Evolutionary conservation across 2,888 invertebrate genomes (phyloP).

Genomic region (Cryptus viduatorius): DNA sequence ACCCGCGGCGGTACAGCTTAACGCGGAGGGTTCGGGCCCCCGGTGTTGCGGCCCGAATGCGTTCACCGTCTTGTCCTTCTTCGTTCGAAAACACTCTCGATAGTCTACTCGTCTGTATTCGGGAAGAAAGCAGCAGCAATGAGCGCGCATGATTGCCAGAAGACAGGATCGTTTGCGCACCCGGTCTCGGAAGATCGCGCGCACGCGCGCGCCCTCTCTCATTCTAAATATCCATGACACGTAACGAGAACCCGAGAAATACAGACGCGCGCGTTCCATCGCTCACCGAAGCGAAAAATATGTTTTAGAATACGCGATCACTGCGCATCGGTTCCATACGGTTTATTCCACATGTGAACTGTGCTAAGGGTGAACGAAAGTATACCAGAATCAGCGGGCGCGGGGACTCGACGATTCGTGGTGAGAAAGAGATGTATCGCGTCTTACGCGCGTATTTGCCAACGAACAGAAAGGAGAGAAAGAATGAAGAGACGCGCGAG

Average conservation of each 20-base stretch:
- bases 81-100: neutral
- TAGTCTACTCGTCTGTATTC: neutral
- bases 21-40: neutral
- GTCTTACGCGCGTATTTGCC: conserved; percentile 63
- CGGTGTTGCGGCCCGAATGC: neutral
- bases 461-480: conserved; percentile 46
- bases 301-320: neutral
- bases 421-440: conserved; percentile 59
- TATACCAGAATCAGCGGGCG: neutral
- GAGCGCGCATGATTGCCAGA: neutral
- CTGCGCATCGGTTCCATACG: neutral
- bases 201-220: conserved; percentile 59
- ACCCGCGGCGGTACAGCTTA: conserved; percentile 4
- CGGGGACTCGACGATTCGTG: neutral
- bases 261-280: neutral
- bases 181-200: conserved; percentile 25
- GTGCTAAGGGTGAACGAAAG: neutral
- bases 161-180: conserved; percentile 63
- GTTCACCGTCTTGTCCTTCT: neutral
- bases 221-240: conserved; percentile 76
- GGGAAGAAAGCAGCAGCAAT: neutral
- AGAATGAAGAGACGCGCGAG: conserved; percentile 31
- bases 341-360: neutral
- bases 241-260: neutral
- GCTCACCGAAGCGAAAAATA: conserved; percentile 1